Conservation (phyloP, 2,888 invertebrate genomes). For the Aromia moschata region DNA sequence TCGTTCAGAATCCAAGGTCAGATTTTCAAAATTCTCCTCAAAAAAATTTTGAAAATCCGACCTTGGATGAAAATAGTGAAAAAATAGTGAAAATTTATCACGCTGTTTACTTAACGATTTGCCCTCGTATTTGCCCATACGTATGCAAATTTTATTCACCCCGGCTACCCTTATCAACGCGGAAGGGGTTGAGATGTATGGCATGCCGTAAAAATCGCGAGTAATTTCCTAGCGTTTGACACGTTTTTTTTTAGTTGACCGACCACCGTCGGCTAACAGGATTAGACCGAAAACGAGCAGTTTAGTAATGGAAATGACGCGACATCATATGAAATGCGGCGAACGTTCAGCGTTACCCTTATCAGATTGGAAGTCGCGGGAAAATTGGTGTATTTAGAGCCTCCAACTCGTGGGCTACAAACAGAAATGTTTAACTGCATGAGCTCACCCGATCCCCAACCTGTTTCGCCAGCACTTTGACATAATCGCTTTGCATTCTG, state of each 20-base stretch:
- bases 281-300: background rate
- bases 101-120: no score
- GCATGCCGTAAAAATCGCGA: background rate
- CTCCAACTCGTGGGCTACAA: background rate
- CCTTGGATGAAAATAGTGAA: no score
- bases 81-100: no score
- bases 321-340: background rate
- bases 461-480: no score
- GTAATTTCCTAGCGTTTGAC: background rate
- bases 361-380: no score
- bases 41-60: no score
- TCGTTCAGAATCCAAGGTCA: no score
- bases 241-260: background rate
- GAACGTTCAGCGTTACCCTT: background rate
- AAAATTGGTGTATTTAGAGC: background rate
- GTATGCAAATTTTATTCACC: conserved; percentile 1
- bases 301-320: background rate
- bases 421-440: no score
- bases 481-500: no score
- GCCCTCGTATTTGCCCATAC: no score
- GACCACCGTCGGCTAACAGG: background rate
- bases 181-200: background rate
- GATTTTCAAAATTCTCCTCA: no score
- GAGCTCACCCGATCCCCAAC: no score
- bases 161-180: background rate